Conservation (phyloP, 2,888 invertebrate species). For the Drosophila demipolita region DNA sequence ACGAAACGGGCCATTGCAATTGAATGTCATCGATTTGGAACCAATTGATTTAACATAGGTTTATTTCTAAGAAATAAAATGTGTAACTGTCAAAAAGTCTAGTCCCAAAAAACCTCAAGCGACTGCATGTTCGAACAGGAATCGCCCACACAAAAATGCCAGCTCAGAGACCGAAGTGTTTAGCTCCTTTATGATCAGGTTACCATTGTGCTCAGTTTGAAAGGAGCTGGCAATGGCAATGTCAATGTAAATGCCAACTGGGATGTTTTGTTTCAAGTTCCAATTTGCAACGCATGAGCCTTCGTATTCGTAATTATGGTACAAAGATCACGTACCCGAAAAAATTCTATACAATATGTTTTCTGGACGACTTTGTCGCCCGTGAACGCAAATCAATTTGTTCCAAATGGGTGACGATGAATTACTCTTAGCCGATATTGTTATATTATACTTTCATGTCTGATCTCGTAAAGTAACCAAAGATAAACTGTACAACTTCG, state of each 20-base stretch:
- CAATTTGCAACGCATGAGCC: constrained; percentile 75
- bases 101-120: constrained; percentile 14
- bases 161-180: constrained; percentile 25
- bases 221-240: constrained; percentile 32
- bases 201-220: constrained; percentile 36
- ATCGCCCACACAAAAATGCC: constrained; percentile 36
- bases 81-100: constrained; percentile 61
- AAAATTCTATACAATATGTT: constrained; percentile 30
- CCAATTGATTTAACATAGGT: constrained; percentile 73
- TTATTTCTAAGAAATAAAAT: constrained; percentile 72
- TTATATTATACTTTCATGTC: constrained; percentile 23
- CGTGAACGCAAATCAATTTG: constrained; percentile 77
- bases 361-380: constrained; percentile 60
- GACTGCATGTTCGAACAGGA: constrained; percentile 31
- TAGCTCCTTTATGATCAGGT: constrained; percentile 36
- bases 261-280: constrained; percentile 52
- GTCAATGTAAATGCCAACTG: constrained; percentile 43
- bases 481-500: constrained; percentile 54
- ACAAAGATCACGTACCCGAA: constrained; percentile 54
- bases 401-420: constrained; percentile 69
- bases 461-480: constrained; percentile 49
- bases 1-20: constrained; percentile 60
- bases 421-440: constrained; percentile 36
- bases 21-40: constrained; percentile 76
- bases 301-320: constrained; percentile 58